Conservation (phyloP, 2,113 vertebrate species). For the Todiramphus chloris region DNA sequence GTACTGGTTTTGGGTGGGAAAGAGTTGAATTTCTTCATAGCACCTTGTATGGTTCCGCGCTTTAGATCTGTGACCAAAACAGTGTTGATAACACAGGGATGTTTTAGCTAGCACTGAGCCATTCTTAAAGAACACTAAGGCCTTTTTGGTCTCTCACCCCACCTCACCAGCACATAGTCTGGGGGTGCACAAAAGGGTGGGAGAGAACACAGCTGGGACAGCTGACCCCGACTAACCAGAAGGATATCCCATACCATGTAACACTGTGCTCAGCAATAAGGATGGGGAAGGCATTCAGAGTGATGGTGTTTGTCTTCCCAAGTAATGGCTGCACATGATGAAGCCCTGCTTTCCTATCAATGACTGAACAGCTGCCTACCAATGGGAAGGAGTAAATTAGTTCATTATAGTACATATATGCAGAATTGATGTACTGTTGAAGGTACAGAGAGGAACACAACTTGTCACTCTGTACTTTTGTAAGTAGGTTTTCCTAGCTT, state of each 20-base stretch:
- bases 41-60: not conserved
- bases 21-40: not conserved
- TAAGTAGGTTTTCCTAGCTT: not conserved
- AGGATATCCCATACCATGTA: not conserved
- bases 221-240: not conserved
- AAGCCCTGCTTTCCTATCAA: not conserved
- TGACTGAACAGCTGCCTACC: not conserved
- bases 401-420: not conserved
- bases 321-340: rapidly evolving
- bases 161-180: rapidly evolving
- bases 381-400: rapidly evolving
- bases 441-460: not conserved
- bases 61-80: not conserved
- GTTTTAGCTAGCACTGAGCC: not conserved
- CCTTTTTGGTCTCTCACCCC: not conserved
- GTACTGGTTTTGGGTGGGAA: not conserved
- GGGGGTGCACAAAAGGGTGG: not conserved
- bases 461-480: not conserved
- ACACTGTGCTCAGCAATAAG: not conserved
- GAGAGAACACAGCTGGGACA: rapidly evolving
- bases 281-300: rapidly evolving
- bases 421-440: not conserved
- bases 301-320: not conserved
- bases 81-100: not conserved
- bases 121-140: no score